Conservation (phyloP, 2,797 vertebrate genomes). For the Philypnodon macrostomus region DNA sequence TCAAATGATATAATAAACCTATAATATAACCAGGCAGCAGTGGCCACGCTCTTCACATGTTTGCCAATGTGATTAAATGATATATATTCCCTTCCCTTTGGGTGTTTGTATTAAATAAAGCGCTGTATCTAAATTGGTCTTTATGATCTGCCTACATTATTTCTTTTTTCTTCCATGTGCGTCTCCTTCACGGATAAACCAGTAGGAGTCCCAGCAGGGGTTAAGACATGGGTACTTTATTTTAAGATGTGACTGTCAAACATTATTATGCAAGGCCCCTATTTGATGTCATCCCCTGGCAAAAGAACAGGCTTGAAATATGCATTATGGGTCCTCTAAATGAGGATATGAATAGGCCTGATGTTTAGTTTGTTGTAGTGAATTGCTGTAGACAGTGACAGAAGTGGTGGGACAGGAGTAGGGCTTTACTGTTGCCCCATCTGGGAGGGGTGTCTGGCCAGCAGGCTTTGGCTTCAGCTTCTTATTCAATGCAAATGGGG, state of each 20-base stretch:
- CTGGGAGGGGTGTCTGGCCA: slow-evolving; percentile 40
- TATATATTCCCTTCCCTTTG: background rate
- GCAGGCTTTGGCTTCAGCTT: slow-evolving; percentile 36
- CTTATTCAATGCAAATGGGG: slow-evolving; percentile 63
- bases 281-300: slow-evolving; percentile 5
- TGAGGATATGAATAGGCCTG: background rate
- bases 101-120: background rate
- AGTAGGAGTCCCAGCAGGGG: slow-evolving; percentile 6
- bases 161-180: background rate
- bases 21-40: background rate
- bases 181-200: background rate
- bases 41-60: too few relatives aligned
- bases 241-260: slow-evolving; percentile 4
- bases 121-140: background rate
- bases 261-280: slow-evolving; percentile 1
- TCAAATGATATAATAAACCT: too few relatives aligned
- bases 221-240: slow-evolving; percentile 10
- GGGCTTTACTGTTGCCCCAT: slow-evolving; percentile 17
- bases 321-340: background rate
- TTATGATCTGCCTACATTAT: background rate
- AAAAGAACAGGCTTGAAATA: background rate
- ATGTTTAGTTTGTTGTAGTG: slow-evolving; percentile 11
- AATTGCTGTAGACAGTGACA: slow-evolving; percentile 18
- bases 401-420: slow-evolving; percentile 9
- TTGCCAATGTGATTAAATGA: too few relatives aligned